phyloP scores from a whole-genome alignment of 2,888 invertebrate genomes.

The Odontothrips loti region DNA sequence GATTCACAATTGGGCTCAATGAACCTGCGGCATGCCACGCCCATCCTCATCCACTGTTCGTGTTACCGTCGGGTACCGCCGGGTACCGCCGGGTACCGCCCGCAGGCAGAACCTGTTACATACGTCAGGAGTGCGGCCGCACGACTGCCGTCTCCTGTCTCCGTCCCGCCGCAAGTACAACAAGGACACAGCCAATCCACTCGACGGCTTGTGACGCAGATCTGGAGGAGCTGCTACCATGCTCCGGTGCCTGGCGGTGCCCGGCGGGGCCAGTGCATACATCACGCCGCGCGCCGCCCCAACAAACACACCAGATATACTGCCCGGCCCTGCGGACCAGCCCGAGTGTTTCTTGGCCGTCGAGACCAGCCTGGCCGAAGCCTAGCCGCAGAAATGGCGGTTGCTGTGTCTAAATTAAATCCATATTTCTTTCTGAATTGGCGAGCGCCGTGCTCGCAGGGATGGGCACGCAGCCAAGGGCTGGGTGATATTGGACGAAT shows the following conservation, averaged over 20 bases:
- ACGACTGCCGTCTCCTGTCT: too few species aligned
- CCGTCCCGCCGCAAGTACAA: too few species aligned
- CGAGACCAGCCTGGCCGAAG: background rate
- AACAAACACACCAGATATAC: background rate
- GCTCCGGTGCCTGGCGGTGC: background rate
- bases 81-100: too few species aligned
- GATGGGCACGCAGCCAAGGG: constrained; percentile 11
- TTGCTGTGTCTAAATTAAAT: constrained; percentile 25
- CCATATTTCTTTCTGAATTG: constrained; percentile 26
- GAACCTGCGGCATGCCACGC: too few species aligned
- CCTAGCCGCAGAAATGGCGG: constrained; percentile 14
- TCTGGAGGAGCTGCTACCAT: too few species aligned
- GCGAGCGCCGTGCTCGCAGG: constrained; percentile 3
- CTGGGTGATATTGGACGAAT: constrained; percentile 21
- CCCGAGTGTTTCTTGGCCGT: constrained; percentile 15
- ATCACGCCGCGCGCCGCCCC: background rate
- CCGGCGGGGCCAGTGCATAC: background rate
- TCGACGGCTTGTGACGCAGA: background rate
- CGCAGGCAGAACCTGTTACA: too few species aligned
- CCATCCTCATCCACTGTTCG: too few species aligned
- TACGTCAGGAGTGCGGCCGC: too few species aligned
- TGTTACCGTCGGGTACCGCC: too few species aligned
- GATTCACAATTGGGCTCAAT: too few species aligned
- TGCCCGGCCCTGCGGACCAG: too few species aligned
- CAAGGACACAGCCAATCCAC: background rate